Conservation (phyloP, 1,140 invertebrate species). For the Pentalonia nigronervosa region DNA sequence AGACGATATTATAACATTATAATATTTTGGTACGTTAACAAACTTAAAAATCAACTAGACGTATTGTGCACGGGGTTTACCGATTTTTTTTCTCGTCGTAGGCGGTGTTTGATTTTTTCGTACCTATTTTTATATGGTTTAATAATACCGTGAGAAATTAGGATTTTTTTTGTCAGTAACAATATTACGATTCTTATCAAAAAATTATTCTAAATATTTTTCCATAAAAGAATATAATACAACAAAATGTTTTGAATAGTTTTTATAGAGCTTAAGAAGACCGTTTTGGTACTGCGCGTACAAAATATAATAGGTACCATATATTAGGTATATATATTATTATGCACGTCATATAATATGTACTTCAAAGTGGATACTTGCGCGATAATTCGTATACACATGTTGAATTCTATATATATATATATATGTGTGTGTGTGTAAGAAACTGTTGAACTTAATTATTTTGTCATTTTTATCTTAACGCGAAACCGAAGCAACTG, state of each 20-base stretch:
- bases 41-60: background rate
- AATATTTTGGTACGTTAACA: background rate
- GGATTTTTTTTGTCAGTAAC: no score
- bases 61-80: background rate
- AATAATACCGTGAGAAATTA: no score
- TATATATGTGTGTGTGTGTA: background rate
- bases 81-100: background rate
- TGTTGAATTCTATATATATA: background rate
- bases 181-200: no score
- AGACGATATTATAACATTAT: background rate
- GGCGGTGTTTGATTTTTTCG: background rate
- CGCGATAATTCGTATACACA: background rate
- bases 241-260: background rate
- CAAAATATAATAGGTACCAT: background rate
- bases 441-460: background rate
- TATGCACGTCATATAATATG: background rate
- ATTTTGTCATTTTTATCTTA: slow-evolving; percentile 8
- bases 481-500: background rate
- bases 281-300: background rate
- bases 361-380: background rate
- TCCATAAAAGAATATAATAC: background rate
- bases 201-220: no score
- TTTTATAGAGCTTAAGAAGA: background rate
- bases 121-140: no score
- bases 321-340: no score